Conservation (phyloP, 1,140 invertebrate genomes). For the Stenopsyche tienmushanensis region DNA sequence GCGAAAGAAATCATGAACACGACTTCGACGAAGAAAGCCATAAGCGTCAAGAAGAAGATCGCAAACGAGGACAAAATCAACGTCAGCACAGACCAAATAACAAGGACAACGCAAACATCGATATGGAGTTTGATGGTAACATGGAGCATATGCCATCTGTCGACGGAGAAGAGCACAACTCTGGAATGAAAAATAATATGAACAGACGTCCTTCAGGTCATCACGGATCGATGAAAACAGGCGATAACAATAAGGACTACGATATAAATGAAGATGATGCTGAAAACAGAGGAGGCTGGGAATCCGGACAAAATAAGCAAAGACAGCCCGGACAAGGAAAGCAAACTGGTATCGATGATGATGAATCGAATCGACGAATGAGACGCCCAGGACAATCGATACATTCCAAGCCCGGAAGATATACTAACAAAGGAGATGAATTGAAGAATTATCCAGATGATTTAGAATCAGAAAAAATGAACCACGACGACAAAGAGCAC, state of each 20-base stretch:
- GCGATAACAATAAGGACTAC: no score
- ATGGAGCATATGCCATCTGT: no score
- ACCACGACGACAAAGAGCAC: background rate
- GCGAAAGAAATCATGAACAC: background rate
- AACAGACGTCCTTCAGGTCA: no score
- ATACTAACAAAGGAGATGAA: background rate
- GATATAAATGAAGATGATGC: no score
- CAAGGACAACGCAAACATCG: conserved; percentile 18
- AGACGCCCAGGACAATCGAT: no score
- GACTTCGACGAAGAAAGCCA: conserved; percentile 51
- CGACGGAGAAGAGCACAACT: no score
- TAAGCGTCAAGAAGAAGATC: conserved; percentile 54
- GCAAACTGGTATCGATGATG: no score
- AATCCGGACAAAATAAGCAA: background rate
- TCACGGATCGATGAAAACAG: no score
- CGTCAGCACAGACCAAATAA: conserved; percentile 38
- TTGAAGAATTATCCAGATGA: no score
- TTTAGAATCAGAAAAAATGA: background rate
- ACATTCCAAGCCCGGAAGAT: background rate
- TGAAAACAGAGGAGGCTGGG: no score
- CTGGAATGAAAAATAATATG: no score
- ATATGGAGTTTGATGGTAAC: conserved; percentile 64
- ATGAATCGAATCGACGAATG: no score
- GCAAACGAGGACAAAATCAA: conserved; percentile 5
- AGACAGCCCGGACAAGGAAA: background rate